Evolutionary conservation across 2,113 vertebrate species (phyloP).

Genomic region (Boleophthalmus pectinirostris): DNA sequence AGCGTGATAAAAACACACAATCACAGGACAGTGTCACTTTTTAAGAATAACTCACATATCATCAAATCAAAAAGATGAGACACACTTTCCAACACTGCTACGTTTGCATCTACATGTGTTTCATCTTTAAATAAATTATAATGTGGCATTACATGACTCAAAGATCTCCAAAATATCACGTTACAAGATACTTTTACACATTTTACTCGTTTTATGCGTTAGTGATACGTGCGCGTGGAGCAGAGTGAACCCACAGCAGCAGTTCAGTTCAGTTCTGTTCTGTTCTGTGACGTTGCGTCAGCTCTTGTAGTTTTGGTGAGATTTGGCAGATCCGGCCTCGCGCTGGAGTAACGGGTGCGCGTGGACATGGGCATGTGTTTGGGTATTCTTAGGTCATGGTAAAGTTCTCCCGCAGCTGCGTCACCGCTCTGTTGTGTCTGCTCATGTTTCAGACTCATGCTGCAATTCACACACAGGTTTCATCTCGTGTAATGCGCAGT

Average conservation of each 20-base stretch:
- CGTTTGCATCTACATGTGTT: background rate
- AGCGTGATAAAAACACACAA: background rate
- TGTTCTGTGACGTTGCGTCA: background rate
- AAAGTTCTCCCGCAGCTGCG: background rate
- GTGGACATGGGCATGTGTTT: background rate
- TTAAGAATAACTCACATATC: background rate
- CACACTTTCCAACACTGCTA: background rate
- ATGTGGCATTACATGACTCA: background rate
- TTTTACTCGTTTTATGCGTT: background rate
- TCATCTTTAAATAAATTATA: background rate
- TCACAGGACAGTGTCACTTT: background rate
- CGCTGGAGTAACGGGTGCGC: background rate
- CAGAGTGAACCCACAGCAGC: background rate
- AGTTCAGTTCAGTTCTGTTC: too few relatives aligned
- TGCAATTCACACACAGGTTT: background rate
- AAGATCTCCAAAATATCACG: background rate
- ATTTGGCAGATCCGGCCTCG: background rate
- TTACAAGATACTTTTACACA: background rate
- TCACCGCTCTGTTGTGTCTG: background rate
- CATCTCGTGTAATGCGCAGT: too few relatives aligned
- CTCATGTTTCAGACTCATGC: background rate
- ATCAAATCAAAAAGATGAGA: background rate
- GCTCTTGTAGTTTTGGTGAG: background rate
- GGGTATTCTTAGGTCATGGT: conserved; percentile 3
- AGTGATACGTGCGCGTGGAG: background rate